Base-by-base conservation (phyloP, 2,888 invertebrate species). In the Ormyrus pomaceus region DNA sequence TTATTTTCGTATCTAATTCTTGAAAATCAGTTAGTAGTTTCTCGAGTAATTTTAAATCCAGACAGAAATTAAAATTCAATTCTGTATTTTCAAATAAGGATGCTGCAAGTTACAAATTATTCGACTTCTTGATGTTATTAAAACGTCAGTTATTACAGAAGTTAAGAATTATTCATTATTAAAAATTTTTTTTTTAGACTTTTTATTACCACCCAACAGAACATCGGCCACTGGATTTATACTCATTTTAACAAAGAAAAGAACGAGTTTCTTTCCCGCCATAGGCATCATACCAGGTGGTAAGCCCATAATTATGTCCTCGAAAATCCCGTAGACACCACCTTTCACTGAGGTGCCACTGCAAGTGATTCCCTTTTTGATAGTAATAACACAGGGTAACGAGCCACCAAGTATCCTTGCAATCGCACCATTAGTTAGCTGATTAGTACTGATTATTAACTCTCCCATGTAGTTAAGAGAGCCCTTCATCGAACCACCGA, bases 311-410 rank as follows among this genome's bases (percentile, higher is more conserved):
- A 86, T 0, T 0, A 80, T 8, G 0, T 34, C n/a, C 53, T 80
- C 48, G 0, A 84, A 6, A 0, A 85, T 1, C 6, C 71, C 66
- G 2, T 50, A 66, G 1, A 84, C 6, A 53, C 34, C 34, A 34
- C 83, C 83, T 10, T 83, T 83, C 2, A 55, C 34, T 6, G 77
- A n/a, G 2, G 82, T 13, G n/a, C 86, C 86, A 2, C 61, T 61
- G 68, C 86, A 87, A 0, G 6, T 5, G 0, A 83, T 50, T 0
- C 83, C 81, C 3, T 45, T 0, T 0, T 56, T 5, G 0, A 79
- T 1, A 7, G 46, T 5, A 0, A 86, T 6, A 0, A 61, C 79
- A 64, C 87, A 87, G 0, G 87, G 87, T 5, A 86, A 71, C 0
- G 81, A 51, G 19, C 84, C 84, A 45, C 83, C 83, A 0, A 86